A percentile compares a stretch with the other conserved stretches of the same genome.
These are phyloP conservation scores for Archaeoteleia sp. DNA, from an alignment of 2,888 invertebrate species.

Conservation along the genomic window DNA sequence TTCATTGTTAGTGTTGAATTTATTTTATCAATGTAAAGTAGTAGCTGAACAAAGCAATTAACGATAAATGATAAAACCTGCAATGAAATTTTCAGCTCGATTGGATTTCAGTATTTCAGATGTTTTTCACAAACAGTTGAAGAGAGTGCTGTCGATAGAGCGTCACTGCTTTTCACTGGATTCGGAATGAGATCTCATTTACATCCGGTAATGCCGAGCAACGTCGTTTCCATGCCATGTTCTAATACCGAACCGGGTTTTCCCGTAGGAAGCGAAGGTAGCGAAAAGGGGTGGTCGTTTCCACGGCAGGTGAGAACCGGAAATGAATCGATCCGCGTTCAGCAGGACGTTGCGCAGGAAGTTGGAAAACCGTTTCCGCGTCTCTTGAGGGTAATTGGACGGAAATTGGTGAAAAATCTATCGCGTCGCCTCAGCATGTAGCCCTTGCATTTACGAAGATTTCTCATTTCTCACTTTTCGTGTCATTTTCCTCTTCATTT, in stretches of 20 bases:
- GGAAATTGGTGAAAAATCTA: constrained; percentile 66
- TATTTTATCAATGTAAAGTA: too few species aligned
- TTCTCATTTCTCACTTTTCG: constrained; percentile 28
- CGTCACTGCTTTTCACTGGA: constrained; percentile 34
- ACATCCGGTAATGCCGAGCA: constrained; percentile 58
- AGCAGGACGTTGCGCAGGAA: constrained; percentile 58
- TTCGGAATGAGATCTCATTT: constrained; percentile 63
- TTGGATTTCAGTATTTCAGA: constrained; percentile 14
- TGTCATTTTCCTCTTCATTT: constrained; percentile 30
- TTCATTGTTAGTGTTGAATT: too few species aligned
- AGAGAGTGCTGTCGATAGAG: constrained; percentile 18
- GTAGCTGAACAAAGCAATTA: not conserved
- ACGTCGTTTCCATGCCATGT: constrained; percentile 28
- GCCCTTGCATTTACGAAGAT: constrained; percentile 39
- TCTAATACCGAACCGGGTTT: constrained; percentile 38
- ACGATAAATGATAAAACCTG: not conserved
- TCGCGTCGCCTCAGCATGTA: constrained; percentile 34
- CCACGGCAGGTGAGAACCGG: constrained; percentile 62
- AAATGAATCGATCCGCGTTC: constrained; percentile 62
- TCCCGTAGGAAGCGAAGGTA: constrained; percentile 48
- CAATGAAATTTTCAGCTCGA: not conserved
- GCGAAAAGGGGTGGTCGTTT: constrained; percentile 56
- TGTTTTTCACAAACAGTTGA: constrained; percentile 12
- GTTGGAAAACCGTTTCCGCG: constrained; percentile 59
- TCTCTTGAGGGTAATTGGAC: constrained; percentile 64